A percentile compares a stretch with the other conserved stretches of the same genome.
phyloP scores from a whole-genome alignment of 1,140 invertebrate genomes.

The Drosophila serrata region DNA sequence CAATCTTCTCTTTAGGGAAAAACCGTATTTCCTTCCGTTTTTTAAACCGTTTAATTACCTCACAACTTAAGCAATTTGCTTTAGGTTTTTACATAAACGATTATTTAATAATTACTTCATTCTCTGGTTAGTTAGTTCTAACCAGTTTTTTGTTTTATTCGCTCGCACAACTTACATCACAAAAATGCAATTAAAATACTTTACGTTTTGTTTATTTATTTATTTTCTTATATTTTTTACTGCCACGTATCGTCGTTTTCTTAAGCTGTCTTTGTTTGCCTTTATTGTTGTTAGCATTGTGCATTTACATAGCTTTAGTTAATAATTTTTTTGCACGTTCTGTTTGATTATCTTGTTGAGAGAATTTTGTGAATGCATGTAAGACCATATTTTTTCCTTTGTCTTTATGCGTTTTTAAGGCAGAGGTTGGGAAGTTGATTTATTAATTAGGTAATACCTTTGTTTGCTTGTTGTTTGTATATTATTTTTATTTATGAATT shows the following conservation, averaged over 20 bases:
- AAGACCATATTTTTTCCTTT: conserved; percentile 49
- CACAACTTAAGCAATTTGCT: not conserved
- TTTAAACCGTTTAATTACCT: conserved; percentile 4
- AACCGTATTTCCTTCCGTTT: conserved; percentile 2
- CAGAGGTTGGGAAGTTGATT: conserved; percentile 4
- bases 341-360: conserved; percentile 52
- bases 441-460: conserved; percentile 9
- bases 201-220: conserved; percentile 20
- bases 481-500: not conserved
- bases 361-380: conserved; percentile 54
- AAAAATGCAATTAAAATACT: conserved; percentile 64
- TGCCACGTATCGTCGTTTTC: conserved; percentile 15
- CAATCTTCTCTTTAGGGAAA: not conserved
- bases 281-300: conserved; percentile 21
- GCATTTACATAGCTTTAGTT: conserved; percentile 19
- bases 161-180: conserved; percentile 64
- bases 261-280: conserved; percentile 36
- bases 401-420: conserved; percentile 56
- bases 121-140: conserved; percentile 8
- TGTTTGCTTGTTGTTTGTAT: not conserved
- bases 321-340: conserved; percentile 42
- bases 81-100: conserved; percentile 18
- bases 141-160: conserved; percentile 9
- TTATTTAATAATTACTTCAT: conserved; percentile 28
- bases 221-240: not conserved